These are phyloP conservation scores for Matsumyia berberina DNA, from an alignment of 2,888 invertebrate genomes.

Conservation along the genomic window DNA sequence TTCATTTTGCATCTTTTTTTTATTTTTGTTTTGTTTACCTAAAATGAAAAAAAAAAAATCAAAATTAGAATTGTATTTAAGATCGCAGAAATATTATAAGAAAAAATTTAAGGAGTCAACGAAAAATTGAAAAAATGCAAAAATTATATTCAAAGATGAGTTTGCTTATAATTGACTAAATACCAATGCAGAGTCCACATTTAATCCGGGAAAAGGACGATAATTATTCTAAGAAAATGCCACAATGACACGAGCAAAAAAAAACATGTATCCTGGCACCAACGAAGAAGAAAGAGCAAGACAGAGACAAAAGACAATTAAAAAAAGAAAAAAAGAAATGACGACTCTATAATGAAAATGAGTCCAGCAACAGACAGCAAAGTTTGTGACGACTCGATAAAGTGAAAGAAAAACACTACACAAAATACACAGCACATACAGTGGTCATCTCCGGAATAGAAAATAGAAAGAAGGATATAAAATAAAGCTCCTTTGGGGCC, in stretches of 20 bases:
- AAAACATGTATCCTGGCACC: not conserved
- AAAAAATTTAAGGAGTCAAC: not conserved
- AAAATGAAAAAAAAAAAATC: slow-evolving; percentile 35
- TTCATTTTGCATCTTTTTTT: slow-evolving; percentile 2
- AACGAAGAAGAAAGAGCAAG: not conserved
- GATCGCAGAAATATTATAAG: not conserved
- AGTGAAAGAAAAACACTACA: slow-evolving; percentile 4
- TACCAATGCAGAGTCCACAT: slow-evolving; percentile 3
- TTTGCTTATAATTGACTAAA: slow-evolving; percentile 44
- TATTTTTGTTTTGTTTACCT: slow-evolving; percentile 61
- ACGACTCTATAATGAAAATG: slow-evolving; percentile 21
- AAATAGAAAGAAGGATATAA: slow-evolving; percentile 16
- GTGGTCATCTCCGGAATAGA: not conserved
- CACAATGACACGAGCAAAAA: not conserved
- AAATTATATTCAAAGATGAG: not conserved
- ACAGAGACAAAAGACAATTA: not conserved
- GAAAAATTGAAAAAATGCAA: not conserved
- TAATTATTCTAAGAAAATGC: slow-evolving; percentile 35
- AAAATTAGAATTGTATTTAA: slow-evolving; percentile 11
- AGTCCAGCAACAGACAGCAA: slow-evolving; percentile 13
- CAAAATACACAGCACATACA: not conserved
- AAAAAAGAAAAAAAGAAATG: no score
- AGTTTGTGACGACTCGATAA: not conserved
- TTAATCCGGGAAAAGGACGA: slow-evolving; percentile 19
- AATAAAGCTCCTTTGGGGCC: slow-evolving; percentile 1